Conservation (phyloP, 2,888 invertebrate species). For the Drosophila paramelanica region DNA sequence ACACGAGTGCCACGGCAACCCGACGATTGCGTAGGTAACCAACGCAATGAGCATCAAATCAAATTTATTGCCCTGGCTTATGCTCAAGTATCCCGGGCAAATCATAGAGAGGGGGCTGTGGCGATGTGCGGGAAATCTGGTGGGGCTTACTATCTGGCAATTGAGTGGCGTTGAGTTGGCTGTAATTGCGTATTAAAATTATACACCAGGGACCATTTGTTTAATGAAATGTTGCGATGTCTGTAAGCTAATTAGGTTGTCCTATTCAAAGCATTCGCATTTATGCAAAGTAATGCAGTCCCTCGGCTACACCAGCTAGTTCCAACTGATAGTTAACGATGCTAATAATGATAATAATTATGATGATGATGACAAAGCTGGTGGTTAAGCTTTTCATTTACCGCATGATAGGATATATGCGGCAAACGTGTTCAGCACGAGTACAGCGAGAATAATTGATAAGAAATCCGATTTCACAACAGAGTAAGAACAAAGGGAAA, state of each 20-base stretch:
- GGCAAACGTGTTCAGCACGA: constrained; percentile 14
- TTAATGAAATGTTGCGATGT: constrained; percentile 74
- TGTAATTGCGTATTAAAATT: constrained; percentile 79
- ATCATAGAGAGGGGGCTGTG: neutral
- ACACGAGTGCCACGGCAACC: constrained; percentile 27
- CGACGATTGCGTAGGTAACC: constrained; percentile 63
- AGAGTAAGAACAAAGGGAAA: neutral
- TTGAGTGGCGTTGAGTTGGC: constrained; percentile 73
- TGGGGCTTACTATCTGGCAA: constrained; percentile 61
- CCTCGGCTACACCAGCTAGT: neutral
- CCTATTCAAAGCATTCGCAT: constrained; percentile 32
- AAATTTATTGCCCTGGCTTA: constrained; percentile 71
- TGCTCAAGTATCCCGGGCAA: constrained; percentile 26
- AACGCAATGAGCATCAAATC: constrained; percentile 57
- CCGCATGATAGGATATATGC: constrained; percentile 31
- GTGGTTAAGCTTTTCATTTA: constrained; percentile 46
- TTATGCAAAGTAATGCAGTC: constrained; percentile 36
- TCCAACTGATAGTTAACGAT: constrained; percentile 28
- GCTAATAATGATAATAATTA: neutral
- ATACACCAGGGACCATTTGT: constrained; percentile 75
- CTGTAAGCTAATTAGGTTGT: constrained; percentile 71
- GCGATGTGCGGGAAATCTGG: neutral
- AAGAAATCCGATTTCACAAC: constrained; percentile 1
- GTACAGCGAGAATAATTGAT: constrained; percentile 1
- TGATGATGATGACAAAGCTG: constrained; percentile 16